phyloP scores from a whole-genome alignment of 2,797 vertebrate species.

The Carcharodon carcharias region DNA sequence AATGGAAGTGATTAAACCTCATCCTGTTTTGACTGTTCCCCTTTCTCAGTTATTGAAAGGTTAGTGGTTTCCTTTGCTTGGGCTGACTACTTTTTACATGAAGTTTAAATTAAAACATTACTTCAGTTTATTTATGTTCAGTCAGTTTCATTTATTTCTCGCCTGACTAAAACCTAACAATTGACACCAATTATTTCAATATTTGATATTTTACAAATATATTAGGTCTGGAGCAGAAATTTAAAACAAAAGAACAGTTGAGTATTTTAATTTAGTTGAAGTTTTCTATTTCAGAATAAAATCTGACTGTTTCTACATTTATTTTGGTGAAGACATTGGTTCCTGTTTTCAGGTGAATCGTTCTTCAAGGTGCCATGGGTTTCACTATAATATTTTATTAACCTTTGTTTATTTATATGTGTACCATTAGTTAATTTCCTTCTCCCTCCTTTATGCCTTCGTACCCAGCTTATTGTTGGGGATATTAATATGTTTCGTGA shows the following conservation, averaged over 20 bases:
- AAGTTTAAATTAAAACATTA: background rate
- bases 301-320: background rate
- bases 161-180: background rate
- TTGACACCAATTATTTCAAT: background rate
- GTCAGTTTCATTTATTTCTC: background rate
- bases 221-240: background rate
- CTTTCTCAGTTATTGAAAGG: background rate
- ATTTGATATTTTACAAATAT: background rate
- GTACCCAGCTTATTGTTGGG: background rate
- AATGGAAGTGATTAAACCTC: conserved; percentile 7
- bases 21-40: conserved; percentile 10
- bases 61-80: conserved; percentile 4
- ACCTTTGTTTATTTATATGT: background rate
- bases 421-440: background rate
- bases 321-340: background rate
- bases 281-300: background rate
- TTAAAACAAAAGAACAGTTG: background rate
- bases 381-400: background rate
- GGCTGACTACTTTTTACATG: background rate
- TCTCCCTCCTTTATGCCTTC: background rate
- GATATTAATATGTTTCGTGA: background rate
- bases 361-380: background rate
- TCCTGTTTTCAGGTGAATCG: background rate
- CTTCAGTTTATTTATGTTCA: background rate
- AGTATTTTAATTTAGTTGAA: background rate